Percentiles rank a stretch among this genome's conserved stretches.
Conservation (phyloP, 2,113 vertebrate species). For the Orientallactaga bullata region DNA sequence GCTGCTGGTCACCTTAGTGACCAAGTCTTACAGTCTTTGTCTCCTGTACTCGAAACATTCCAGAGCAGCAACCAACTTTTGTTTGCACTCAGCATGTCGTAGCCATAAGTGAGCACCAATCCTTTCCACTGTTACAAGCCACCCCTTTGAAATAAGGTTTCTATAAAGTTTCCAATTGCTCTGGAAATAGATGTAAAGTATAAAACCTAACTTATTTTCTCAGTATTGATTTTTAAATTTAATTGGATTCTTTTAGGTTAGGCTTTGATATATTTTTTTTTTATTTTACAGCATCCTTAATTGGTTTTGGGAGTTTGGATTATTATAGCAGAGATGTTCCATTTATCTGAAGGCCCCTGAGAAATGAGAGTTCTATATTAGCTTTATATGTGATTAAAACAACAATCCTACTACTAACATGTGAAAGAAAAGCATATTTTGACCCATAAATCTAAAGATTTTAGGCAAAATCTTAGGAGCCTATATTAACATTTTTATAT, state of each 20-base stretch:
- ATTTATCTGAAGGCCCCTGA: slow-evolving; percentile 28
- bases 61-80: background rate
- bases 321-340: background rate
- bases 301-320: slow-evolving; percentile 47
- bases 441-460: background rate
- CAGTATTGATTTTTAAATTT: slow-evolving; percentile 54
- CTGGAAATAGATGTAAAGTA: background rate
- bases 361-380: slow-evolving; percentile 15
- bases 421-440: slow-evolving; percentile 44
- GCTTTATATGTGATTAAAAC: slow-evolving; percentile 53
- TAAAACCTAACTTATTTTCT: slow-evolving; percentile 47
- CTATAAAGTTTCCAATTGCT: slow-evolving; percentile 38
- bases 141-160: background rate
- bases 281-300: slow-evolving; percentile 58
- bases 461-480: background rate
- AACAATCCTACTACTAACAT: background rate
- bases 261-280: background rate
- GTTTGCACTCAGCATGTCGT: background rate
- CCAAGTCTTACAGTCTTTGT: background rate
- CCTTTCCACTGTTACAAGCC: background rate
- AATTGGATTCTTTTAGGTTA: slow-evolving; percentile 17
- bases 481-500: background rate
- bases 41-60: background rate
- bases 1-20: background rate
- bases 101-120: background rate